Percentiles rank a stretch among this genome's conserved stretches.
These are phyloP conservation scores for Anolis apletophallus DNA, from an alignment of 2,797 vertebrate genomes.

Conservation along the genomic window DNA sequence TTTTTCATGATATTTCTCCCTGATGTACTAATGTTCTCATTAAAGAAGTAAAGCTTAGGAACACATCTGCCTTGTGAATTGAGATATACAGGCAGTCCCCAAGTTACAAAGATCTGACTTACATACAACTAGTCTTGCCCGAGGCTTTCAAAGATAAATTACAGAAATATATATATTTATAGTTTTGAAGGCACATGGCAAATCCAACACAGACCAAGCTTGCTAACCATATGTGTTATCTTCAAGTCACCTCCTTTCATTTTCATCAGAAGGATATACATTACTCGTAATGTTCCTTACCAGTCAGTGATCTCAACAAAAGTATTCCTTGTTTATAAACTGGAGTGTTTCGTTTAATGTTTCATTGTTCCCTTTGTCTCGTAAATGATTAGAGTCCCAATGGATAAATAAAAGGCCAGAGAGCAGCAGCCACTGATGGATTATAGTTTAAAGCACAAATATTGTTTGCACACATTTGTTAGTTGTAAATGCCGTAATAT, in stretches of 20 bases:
- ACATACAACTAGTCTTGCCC: neutral
- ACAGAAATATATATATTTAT: slow-evolving; percentile 24
- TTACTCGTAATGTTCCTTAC: neutral
- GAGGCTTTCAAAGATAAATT: slow-evolving; percentile 51
- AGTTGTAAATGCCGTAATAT: neutral
- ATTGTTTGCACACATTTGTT: neutral
- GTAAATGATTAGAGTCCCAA: neutral
- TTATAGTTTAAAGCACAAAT: neutral
- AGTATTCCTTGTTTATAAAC: neutral
- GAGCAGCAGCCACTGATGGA: neutral
- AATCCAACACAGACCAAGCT: neutral
- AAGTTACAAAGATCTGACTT: too few species aligned
- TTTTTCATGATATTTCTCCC: too few species aligned
- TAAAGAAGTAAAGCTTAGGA: too few species aligned
- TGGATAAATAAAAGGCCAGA: neutral
- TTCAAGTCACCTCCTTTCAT: neutral
- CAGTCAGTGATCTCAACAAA: neutral
- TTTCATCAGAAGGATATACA: too few species aligned
- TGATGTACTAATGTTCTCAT: too few species aligned
- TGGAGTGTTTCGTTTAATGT: neutral
- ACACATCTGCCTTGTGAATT: too few species aligned
- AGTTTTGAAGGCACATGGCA: slow-evolving; percentile 15
- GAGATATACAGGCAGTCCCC: too few species aligned
- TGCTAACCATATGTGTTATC: neutral
- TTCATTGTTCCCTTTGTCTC: neutral